phyloP scores from a whole-genome alignment of 2,113 vertebrate genomes.

The Paracanthobrama guichenoti region DNA sequence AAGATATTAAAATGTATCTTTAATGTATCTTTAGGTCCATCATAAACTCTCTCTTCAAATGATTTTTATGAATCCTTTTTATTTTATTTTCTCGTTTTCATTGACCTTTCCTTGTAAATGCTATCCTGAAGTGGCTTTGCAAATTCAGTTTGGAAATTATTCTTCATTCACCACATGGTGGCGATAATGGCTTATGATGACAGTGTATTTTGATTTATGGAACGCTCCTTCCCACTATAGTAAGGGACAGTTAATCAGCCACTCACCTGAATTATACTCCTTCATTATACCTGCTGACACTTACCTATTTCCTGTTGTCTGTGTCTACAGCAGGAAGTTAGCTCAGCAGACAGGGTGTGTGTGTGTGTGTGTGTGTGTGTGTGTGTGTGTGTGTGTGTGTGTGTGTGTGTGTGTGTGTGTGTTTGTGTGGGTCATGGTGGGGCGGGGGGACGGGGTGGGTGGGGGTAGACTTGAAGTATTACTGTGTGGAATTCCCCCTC shows the following conservation, averaged over 20 bases:
- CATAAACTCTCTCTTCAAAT: background rate
- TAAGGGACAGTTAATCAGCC: constrained; percentile 57
- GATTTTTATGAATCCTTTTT: background rate
- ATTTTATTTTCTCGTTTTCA: background rate
- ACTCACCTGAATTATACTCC: constrained; percentile 57
- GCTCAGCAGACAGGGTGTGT: constrained; percentile 56
- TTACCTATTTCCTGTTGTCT: constrained; percentile 58
- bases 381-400: too few species aligned
- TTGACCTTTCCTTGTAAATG: background rate
- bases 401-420: too few species aligned
- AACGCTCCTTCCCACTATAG: constrained; percentile 45
- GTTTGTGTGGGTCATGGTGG: too few species aligned
- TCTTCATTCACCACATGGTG: constrained; percentile 68
- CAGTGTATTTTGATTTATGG: constrained; percentile 53
- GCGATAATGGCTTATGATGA: constrained; percentile 67
- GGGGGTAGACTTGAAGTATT: constrained; percentile 47
- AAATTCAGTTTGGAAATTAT: constrained; percentile 6
- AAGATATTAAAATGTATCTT: background rate
- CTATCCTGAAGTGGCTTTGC: background rate
- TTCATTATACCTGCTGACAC: constrained; percentile 24
- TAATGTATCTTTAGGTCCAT: background rate
- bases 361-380: constrained; percentile 51
- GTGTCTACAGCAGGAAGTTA: constrained; percentile 61
- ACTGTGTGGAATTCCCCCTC: constrained; percentile 72
- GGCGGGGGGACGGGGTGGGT: too few species aligned